These are phyloP conservation scores for Euzophera pinguis DNA, from an alignment of 2,888 invertebrate species.

Conservation along the genomic window DNA sequence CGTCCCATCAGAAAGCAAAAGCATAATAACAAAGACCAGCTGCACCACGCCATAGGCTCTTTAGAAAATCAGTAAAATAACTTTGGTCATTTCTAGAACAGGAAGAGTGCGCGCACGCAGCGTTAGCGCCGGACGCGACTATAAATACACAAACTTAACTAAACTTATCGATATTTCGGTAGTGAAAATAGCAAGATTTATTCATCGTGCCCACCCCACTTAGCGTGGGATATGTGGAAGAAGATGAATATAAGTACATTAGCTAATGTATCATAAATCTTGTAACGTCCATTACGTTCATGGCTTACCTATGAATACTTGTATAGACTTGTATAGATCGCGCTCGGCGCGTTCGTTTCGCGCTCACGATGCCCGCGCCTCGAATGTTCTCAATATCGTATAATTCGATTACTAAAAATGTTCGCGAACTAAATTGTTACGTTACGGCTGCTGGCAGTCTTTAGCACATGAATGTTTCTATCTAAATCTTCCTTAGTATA, in stretches of 20 bases:
- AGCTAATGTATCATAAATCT: neutral
- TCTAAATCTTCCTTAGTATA: slow-evolving; percentile 16
- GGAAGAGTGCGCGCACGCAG: slow-evolving; percentile 11
- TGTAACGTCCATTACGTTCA: neutral
- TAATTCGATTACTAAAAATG: neutral
- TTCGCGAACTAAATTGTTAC: slow-evolving; percentile 4
- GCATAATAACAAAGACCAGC: neutral
- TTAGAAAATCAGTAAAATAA: neutral
- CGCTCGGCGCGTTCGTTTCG: slow-evolving; percentile 30
- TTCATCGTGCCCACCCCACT: no score
- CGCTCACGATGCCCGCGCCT: slow-evolving; percentile 45
- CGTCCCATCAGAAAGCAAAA: neutral
- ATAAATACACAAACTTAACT: neutral
- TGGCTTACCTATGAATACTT: neutral
- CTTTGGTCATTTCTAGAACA: neutral
- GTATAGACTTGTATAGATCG: slow-evolving; percentile 10
- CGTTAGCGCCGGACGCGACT: neutral
- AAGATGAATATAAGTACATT: no score
- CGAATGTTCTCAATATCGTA: slow-evolving; percentile 24
- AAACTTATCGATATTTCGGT: neutral
- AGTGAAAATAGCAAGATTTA: neutral
- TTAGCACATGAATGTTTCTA: slow-evolving; percentile 19
- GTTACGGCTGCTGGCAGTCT: slow-evolving; percentile 54
- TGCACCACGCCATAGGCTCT: neutral
- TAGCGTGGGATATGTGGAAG: no score